Evolutionary conservation across 1,140 invertebrate species (phyloP).

Genomic region (Lepidurus arcticus): DNA sequence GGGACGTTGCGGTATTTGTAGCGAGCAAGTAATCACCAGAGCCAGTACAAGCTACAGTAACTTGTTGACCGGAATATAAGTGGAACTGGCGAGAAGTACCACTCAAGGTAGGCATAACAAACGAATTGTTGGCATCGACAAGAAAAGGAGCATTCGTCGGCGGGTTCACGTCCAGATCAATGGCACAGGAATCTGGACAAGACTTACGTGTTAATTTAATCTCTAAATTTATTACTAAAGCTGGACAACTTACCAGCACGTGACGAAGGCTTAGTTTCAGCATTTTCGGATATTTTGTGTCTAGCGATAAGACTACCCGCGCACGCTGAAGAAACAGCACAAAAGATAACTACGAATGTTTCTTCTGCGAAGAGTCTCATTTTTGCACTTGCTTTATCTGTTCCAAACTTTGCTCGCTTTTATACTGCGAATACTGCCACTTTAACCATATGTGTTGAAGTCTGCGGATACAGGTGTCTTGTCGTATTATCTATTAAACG

Average conservation of each 20-base stretch:
- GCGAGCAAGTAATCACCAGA: slow-evolving; percentile 25
- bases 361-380: neutral
- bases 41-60: slow-evolving; percentile 33
- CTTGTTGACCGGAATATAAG: slow-evolving; percentile 23
- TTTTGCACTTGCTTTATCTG: neutral
- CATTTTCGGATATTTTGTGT: neutral
- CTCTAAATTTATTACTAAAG: neutral
- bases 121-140: slow-evolving; percentile 22
- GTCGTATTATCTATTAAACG: no score
- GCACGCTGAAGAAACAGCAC: neutral
- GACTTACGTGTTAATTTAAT: neutral
- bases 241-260: neutral
- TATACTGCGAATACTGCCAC: neutral
- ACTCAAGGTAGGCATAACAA: slow-evolving; percentile 25
- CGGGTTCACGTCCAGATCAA: slow-evolving; percentile 28
- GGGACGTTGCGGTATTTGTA: neutral
- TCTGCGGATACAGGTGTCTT: no score
- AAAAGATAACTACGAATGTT: neutral
- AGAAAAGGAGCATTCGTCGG: slow-evolving; percentile 23
- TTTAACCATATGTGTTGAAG: neutral
- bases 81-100: slow-evolving; percentile 26
- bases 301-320: neutral
- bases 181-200: slow-evolving; percentile 8
- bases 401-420: neutral
- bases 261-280: neutral